These are phyloP conservation scores for Cepaea nemoralis DNA, from an alignment of 1,140 invertebrate genomes.

Conservation along the genomic window DNA sequence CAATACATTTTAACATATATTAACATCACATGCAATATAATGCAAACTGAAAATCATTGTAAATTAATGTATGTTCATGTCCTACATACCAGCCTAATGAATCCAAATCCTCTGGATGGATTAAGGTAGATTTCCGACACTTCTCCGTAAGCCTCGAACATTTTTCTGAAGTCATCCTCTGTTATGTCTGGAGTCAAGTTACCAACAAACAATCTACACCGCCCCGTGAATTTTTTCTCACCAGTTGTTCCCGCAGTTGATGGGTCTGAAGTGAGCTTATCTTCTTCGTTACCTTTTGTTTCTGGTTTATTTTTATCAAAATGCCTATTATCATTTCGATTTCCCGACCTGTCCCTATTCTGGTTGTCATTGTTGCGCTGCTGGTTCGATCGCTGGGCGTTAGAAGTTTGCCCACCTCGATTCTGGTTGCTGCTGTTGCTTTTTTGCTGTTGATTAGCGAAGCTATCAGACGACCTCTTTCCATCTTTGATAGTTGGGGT, in stretches of 20 bases:
- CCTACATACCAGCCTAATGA: constrained; percentile 90
- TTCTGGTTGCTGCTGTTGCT: neutral
- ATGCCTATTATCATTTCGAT: constrained; percentile 31
- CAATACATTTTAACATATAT: too few relatives aligned
- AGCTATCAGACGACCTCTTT: constrained; percentile 23
- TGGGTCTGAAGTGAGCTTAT: constrained; percentile 19
- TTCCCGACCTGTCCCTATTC: constrained; percentile 19
- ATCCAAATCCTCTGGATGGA: constrained; percentile 96
- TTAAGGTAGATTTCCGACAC: constrained; percentile 92
- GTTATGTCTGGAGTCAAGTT: constrained; percentile 89
- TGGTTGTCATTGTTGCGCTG: constrained; percentile 14
- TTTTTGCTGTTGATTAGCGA: neutral
- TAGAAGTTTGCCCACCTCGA: too few relatives aligned
- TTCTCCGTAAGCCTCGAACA: constrained; percentile 75
- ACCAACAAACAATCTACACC: constrained; percentile 94
- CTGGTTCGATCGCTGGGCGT: neutral
- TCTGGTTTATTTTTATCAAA: constrained; percentile 17
- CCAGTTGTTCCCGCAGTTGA: constrained; percentile 41
- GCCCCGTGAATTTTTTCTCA: constrained; percentile 75
- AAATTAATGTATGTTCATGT: too few relatives aligned
- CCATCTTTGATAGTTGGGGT: neutral
- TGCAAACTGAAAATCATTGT: too few relatives aligned
- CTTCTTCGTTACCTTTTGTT: constrained; percentile 8
- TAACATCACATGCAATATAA: too few relatives aligned
- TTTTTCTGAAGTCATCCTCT: constrained; percentile 87